phyloP scores from a whole-genome alignment of 2,888 invertebrate genomes.

The Sthenelais limicola region DNA sequence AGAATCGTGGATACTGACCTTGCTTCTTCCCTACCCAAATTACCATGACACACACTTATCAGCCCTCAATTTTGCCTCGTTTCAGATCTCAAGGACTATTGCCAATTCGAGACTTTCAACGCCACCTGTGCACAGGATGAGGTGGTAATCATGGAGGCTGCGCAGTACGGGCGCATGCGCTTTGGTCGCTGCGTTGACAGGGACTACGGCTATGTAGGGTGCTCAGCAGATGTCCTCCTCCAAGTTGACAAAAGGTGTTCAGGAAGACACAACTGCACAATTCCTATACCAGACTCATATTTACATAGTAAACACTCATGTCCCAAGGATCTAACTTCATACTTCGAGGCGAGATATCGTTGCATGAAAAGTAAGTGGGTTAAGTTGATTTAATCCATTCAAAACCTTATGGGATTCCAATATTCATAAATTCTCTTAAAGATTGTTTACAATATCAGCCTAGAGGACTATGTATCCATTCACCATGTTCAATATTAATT shows the following conservation, averaged over 20 bases:
- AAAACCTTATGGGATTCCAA: too few species aligned
- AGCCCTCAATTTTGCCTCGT: too few species aligned
- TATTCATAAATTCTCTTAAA: too few species aligned
- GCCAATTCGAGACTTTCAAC: constrained; percentile 39
- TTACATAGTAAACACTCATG: constrained; percentile 34
- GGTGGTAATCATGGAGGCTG: constrained; percentile 37
- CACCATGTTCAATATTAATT: too few species aligned
- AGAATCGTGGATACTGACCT: too few species aligned
- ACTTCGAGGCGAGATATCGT: constrained; percentile 32
- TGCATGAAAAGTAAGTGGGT: constrained; percentile 31
- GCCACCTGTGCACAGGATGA: constrained; percentile 36
- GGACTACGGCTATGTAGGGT: constrained; percentile 41
- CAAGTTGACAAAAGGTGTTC: constrained; percentile 36
- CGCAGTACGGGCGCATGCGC: constrained; percentile 35
- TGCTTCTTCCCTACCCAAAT: too few species aligned
- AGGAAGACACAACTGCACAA: constrained; percentile 15
- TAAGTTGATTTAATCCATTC: too few species aligned
- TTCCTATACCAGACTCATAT: constrained; percentile 33
- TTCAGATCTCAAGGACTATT: constrained; percentile 36
- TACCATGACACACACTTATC: too few species aligned
- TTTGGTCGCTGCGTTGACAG: constrained; percentile 39
- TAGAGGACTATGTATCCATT: too few species aligned
- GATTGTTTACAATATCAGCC: too few species aligned
- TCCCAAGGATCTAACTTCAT: constrained; percentile 38
- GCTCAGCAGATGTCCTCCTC: constrained; percentile 35